phyloP scores from a whole-genome alignment of 1,140 invertebrate genomes.

The Drosophila ficusphila region DNA sequence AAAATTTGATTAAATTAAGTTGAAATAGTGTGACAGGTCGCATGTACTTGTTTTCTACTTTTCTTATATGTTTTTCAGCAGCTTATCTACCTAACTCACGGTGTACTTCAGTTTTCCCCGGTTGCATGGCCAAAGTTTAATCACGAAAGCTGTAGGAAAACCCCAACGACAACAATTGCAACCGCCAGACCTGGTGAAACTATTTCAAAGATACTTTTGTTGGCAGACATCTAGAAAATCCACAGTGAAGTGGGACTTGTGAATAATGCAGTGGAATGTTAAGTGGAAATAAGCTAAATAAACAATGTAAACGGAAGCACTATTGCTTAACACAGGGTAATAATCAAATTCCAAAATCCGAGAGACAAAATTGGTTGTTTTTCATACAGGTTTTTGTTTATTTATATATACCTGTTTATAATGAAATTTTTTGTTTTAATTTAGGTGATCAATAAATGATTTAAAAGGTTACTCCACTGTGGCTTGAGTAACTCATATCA shows the following conservation, averaged over 20 bases:
- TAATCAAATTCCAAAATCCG: background rate
- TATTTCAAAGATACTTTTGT: conserved; percentile 15
- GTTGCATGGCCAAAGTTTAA: conserved; percentile 17
- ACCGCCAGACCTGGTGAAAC: conserved; percentile 2
- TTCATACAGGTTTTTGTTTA: too few species aligned
- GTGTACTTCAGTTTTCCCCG: conserved; percentile 7
- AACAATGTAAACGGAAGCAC: background rate
- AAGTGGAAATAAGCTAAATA: conserved; percentile 1
- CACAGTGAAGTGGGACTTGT: background rate
- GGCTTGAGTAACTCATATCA: background rate
- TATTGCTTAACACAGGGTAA: background rate
- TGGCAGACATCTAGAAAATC: background rate
- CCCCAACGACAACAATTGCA: conserved; percentile 18
- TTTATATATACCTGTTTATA: too few species aligned
- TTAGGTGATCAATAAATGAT: background rate
- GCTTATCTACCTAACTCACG: background rate
- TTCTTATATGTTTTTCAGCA: conserved; percentile 13
- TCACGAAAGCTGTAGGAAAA: conserved; percentile 34
- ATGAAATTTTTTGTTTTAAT: background rate
- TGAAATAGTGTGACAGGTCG: conserved; percentile 42
- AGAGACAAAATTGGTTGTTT: too few species aligned
- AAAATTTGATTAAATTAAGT: conserved; percentile 20
- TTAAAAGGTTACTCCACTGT: conserved; percentile 3
- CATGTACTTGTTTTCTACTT: conserved; percentile 48
- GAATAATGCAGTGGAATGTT: conserved; percentile 1